Evolutionary conservation across 2,888 invertebrate species (phyloP), one percentile per base, ranked within the genome.

Genomic region (Achlya flavicornis): DNA sequence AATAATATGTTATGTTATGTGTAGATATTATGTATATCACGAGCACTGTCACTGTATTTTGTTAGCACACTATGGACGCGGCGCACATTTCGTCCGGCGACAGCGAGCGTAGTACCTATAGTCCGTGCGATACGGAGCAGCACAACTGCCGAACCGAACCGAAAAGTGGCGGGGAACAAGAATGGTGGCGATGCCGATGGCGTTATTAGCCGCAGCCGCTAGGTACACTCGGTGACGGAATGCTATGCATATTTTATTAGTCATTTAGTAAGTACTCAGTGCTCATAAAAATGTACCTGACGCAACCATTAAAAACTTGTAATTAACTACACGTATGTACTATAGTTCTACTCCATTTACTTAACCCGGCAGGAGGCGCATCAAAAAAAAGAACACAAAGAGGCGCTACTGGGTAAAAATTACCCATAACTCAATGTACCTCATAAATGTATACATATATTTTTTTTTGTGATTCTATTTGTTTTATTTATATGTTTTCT

Each of bases 1-100:
- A 73, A 62, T 70, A 62, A 58, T 63, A 68, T 67, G 61, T 69
- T 63, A 60, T 19, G 16, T 71, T n/a, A 75, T 71, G 66, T 68
- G 71, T 63, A 70, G 71, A 73, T 71, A 75, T 12, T 41, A 4
- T 68, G 67, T 73, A 71, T 67, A 75, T 72, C 85, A 89, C 86
- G 85, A 85, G 76, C 92, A 92, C 93, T 85, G 80, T 74, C 91
- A 92, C 92, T 84, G 69, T 75, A 81, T 81, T 41, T 19, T 41
- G 43, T 41, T 71, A 87, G 81, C 83, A 90, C 92, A 89, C 85
- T 84, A 81, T 81, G 78, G 84, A 84, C 84, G 84, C 86, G 85
- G 78, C 79, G 85, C 84, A 86, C 90, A 91, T 90, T 87, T 85
- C 72, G 77, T 83, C 72, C 77, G 77, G 68, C 82, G 73, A 75